A percentile compares a stretch with the other conserved stretches of the same genome.
Evolutionary conservation across 2,113 vertebrate species (phyloP).

Genomic region (Galbula dea): DNA sequence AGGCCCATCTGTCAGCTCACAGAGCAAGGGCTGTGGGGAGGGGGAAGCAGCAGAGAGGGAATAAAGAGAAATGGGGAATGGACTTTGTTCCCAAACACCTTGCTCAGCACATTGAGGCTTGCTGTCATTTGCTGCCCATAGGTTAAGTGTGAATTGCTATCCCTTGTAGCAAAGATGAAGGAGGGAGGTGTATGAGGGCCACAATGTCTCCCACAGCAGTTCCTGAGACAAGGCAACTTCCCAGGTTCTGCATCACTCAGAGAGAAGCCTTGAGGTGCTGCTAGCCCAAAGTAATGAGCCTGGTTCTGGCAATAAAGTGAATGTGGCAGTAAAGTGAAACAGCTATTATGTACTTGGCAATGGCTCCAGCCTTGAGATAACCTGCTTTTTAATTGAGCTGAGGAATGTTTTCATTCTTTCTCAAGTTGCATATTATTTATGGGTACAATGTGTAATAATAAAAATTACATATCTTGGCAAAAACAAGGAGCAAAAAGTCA

Average conservation of each 20-base stretch:
- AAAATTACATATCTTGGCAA: conserved; percentile 52
- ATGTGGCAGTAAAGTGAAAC: conserved; percentile 58
- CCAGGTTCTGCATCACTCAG: background rate
- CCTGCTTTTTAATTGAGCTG: conserved; percentile 63
- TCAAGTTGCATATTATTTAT: conserved; percentile 60
- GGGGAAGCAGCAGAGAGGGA: background rate
- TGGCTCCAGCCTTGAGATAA: conserved; percentile 42
- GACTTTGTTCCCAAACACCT: conserved; percentile 8
- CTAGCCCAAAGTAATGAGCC: conserved; percentile 42
- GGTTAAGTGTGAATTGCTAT: conserved; percentile 3
- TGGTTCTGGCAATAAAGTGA: conserved; percentile 35
- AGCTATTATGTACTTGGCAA: conserved; percentile 59
- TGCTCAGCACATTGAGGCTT: background rate
- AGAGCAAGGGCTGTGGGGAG: background rate
- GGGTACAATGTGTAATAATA: conserved; percentile 55
- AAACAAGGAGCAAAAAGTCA: conserved; percentile 46
- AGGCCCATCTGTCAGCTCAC: background rate
- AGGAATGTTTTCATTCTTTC: conserved; percentile 58
- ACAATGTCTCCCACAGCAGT: background rate
- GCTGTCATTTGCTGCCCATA: background rate
- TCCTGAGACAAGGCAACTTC: background rate
- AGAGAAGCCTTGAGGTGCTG: background rate
- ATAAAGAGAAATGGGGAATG: background rate
- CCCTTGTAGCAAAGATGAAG: background rate
- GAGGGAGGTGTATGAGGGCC: background rate